Percentiles rank a stretch among this genome's conserved stretches.
These are phyloP conservation scores for Cephus sareptanus DNA, from an alignment of 2,888 invertebrate species.

Conservation along the genomic window DNA sequence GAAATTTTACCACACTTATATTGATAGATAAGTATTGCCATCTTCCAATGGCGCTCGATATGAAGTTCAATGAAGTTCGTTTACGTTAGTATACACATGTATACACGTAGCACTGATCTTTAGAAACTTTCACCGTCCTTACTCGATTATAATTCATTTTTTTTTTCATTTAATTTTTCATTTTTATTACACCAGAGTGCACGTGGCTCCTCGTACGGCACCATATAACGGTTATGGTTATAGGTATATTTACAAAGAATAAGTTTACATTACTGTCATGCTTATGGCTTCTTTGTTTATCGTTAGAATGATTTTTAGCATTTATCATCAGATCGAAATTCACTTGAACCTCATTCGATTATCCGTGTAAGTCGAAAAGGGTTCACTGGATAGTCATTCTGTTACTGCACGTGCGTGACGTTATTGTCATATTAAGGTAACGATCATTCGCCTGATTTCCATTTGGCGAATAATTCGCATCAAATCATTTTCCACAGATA, in stretches of 20 bases:
- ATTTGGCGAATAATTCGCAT: not conserved
- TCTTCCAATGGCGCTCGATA: not conserved
- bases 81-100: not conserved
- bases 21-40: conserved; percentile 4
- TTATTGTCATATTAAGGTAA: not conserved
- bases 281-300: not conserved
- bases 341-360: not conserved
- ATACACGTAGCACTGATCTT: not conserved
- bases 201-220: not conserved
- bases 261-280: not conserved
- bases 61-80: not conserved
- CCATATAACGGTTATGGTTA: not conserved
- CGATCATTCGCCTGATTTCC: not conserved
- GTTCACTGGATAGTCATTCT: not conserved
- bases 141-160: not conserved
- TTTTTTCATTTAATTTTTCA: not conserved
- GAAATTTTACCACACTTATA: conserved; percentile 1
- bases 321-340: not conserved
- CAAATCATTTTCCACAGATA: not conserved
- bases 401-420: not conserved
- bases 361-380: not conserved
- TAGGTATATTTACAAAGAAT: not conserved
- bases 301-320: not conserved
- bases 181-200: not conserved
- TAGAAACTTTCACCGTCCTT: not conserved